phyloP scores from a whole-genome alignment of 2,797 vertebrate species.

The Telmatherina bonti region DNA sequence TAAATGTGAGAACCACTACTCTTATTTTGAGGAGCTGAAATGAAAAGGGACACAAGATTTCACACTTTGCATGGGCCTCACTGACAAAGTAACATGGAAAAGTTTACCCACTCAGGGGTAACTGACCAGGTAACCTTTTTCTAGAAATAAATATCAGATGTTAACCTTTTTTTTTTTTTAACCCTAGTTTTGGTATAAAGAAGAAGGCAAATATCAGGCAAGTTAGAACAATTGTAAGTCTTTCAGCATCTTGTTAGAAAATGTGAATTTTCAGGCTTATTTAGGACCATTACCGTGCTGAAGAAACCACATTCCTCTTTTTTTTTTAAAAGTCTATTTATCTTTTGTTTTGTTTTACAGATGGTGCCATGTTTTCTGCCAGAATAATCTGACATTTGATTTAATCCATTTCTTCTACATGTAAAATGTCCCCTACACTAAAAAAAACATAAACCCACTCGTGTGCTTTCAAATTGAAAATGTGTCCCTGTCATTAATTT shows the following conservation, averaged over 20 bases:
- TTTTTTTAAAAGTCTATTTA: too few relatives aligned
- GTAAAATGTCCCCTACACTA: neutral
- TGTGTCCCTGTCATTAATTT: neutral
- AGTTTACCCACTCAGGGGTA: neutral
- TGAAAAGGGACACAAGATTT: conserved; percentile 48
- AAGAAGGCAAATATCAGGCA: too few relatives aligned
- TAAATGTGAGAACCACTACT: conserved; percentile 22
- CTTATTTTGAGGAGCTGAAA: conserved; percentile 36
- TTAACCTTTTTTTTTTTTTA: neutral
- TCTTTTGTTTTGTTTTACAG: too few relatives aligned
- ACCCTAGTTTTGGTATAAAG: too few relatives aligned
- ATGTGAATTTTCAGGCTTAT: too few relatives aligned
- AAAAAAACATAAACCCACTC: neutral
- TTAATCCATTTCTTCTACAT: neutral
- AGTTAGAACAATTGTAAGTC: too few relatives aligned
- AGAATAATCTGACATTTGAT: too few relatives aligned
- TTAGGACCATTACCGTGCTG: too few relatives aligned
- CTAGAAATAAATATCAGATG: neutral
- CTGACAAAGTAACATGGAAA: conserved; percentile 1
- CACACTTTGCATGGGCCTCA: neutral
- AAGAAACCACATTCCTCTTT: too few relatives aligned
- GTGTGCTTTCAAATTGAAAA: neutral
- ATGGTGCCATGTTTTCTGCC: too few relatives aligned
- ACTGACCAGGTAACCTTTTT: neutral
- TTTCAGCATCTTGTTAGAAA: too few relatives aligned